A percentile compares a stretch with the other conserved stretches of the same genome.
Conservation (phyloP, 1,140 invertebrate species). For the Tetragonula clypearis region DNA sequence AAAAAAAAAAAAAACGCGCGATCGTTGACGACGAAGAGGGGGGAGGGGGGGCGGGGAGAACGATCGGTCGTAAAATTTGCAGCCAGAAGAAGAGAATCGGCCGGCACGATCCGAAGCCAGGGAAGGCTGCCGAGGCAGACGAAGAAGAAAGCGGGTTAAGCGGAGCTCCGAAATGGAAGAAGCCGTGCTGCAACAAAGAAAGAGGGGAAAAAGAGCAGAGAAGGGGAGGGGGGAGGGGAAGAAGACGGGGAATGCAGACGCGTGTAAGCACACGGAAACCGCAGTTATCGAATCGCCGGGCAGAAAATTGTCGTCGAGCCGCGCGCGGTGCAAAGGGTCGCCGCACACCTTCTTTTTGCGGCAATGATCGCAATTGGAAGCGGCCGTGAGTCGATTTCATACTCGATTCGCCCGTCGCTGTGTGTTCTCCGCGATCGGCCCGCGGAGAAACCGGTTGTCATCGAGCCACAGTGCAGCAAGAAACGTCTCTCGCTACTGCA, state of each 20-base stretch:
- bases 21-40: too few species aligned
- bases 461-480: conserved; percentile 26
- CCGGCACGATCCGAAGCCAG: background rate
- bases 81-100: background rate
- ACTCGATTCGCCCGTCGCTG: conserved; percentile 49
- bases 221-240: background rate
- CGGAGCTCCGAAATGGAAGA: conserved; percentile 1
- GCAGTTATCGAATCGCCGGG: conserved; percentile 60
- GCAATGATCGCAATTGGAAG: conserved; percentile 76
- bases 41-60: too few species aligned
- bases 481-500: conserved; percentile 48
- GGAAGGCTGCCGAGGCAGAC: background rate
- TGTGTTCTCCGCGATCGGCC: conserved; percentile 31
- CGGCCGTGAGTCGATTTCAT: conserved; percentile 71
- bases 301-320: conserved; percentile 58
- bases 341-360: conserved; percentile 73
- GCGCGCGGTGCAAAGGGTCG: conserved; percentile 56
- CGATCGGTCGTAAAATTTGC: background rate
- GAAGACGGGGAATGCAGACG: conserved; percentile 50
- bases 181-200: background rate
- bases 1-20: too few species aligned
- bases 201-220: background rate
- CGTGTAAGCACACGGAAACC: conserved; percentile 51
- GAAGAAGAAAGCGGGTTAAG: conserved; percentile 14
- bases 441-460: conserved; percentile 58